phyloP scores from a whole-genome alignment of 2,113 vertebrate genomes.

The Mola mola region DNA sequence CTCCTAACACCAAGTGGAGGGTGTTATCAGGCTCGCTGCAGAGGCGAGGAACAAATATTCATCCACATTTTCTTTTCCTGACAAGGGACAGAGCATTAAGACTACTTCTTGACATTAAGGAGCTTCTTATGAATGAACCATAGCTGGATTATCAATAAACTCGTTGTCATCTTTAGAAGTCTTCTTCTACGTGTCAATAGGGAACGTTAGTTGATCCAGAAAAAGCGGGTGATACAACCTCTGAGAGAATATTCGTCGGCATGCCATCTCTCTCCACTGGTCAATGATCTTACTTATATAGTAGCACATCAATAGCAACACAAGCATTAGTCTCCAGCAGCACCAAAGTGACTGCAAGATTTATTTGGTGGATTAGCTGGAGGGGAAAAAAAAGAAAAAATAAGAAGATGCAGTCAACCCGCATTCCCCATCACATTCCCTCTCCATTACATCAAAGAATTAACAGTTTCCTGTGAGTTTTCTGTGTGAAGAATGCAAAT shows the following conservation, averaged over 20 bases:
- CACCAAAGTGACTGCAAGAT: constrained; percentile 72
- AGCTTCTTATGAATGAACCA: constrained; percentile 22
- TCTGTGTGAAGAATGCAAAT: constrained; percentile 33
- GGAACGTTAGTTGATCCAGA: constrained; percentile 21
- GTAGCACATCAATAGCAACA: constrained; percentile 66
- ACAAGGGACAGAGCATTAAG: constrained; percentile 5
- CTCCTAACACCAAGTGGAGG: constrained; percentile 47
- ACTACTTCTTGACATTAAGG: constrained; percentile 38
- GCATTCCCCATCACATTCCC: constrained; percentile 15
- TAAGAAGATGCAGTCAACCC: constrained; percentile 59
- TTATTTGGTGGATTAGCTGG: constrained; percentile 77
- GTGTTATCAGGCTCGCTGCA: constrained; percentile 19
- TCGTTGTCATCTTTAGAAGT: constrained; percentile 21
- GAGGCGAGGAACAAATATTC: constrained; percentile 28
- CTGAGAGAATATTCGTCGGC: constrained; percentile 35
- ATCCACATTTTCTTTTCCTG: constrained; percentile 14
- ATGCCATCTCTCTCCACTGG: constrained; percentile 53
- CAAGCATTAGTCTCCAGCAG: constrained; percentile 62
- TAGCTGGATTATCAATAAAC: constrained; percentile 23
- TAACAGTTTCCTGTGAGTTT: constrained; percentile 34
- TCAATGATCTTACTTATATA: constrained; percentile 66
- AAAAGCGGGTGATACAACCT: constrained; percentile 21
- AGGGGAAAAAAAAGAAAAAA: constrained; percentile 50
- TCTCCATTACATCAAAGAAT: constrained; percentile 49
- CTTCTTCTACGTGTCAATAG: constrained; percentile 15